phyloP scores from a whole-genome alignment of 2,888 invertebrate species.

The Ichneumon xanthorius region DNA sequence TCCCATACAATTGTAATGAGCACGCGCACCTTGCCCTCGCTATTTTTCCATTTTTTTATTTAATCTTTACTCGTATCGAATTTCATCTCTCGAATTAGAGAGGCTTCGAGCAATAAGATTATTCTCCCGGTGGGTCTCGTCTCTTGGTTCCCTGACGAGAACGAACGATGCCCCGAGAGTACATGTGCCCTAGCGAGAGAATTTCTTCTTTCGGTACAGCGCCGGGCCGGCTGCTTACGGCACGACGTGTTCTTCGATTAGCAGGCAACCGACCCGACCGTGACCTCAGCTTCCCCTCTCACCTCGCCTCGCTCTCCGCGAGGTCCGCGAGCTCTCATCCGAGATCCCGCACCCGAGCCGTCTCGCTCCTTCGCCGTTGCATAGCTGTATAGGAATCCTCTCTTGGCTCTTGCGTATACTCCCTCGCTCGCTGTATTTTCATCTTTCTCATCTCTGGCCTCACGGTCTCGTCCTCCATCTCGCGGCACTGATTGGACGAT shows the following conservation, averaged over 20 bases:
- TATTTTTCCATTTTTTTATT: background rate
- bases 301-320: constrained; percentile 66
- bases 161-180: constrained; percentile 34
- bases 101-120: background rate
- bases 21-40: background rate
- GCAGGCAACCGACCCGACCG: constrained; percentile 84
- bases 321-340: constrained; percentile 32
- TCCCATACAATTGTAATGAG: too few relatives aligned
- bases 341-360: constrained; percentile 42
- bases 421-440: constrained; percentile 49
- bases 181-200: constrained; percentile 62
- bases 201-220: constrained; percentile 73
- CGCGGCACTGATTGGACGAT: constrained; percentile 87
- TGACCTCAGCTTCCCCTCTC: constrained; percentile 81
- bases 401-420: constrained; percentile 31
- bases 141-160: constrained; percentile 25
- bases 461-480: constrained; percentile 83
- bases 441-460: constrained; percentile 73
- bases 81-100: constrained; percentile 1
- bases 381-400: constrained; percentile 53
- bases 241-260: constrained; percentile 83
- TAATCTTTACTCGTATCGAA: constrained; percentile 2
- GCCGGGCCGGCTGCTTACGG: constrained; percentile 62
- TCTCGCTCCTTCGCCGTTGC: constrained; percentile 20
- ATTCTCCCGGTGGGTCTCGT: constrained; percentile 42